Conservation (phyloP, 2,113 vertebrate genomes). For the Elanus axillaris region DNA sequence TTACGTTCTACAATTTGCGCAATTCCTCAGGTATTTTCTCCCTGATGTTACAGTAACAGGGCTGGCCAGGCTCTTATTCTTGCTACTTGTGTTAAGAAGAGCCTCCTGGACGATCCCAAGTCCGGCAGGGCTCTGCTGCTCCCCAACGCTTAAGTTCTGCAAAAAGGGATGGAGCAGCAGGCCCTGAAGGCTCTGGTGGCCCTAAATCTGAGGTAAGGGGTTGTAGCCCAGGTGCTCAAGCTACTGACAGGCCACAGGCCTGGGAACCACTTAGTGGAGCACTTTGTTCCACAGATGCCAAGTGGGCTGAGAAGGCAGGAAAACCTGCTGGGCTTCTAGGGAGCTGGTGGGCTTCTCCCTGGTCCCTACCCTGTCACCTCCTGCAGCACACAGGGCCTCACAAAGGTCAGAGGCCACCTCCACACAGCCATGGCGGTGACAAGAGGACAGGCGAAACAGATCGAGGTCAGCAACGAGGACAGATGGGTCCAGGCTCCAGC, state of each 20-base stretch:
- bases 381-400: accelerated
- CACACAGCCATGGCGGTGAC: accelerated
- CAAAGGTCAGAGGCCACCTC: background rate
- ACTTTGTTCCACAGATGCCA: accelerated
- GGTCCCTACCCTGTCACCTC: no score
- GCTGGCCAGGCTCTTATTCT: background rate
- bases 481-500: accelerated
- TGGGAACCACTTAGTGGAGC: background rate
- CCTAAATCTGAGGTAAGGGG: no score
- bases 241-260: accelerated
- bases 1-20: background rate
- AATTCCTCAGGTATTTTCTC: background rate
- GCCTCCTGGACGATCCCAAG: background rate
- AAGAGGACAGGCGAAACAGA: background rate
- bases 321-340: background rate
- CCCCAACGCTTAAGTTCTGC: background rate
- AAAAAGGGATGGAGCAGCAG: background rate
- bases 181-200: background rate
- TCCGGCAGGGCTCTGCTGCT: background rate
- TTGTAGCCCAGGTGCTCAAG: no score
- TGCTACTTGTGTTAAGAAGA: accelerated
- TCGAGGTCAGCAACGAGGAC: accelerated
- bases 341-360: background rate
- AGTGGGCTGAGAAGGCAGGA: background rate
- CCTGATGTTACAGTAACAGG: background rate